phyloP scores from a whole-genome alignment of 2,888 invertebrate genomes.

The Philopedon plagiatum region DNA sequence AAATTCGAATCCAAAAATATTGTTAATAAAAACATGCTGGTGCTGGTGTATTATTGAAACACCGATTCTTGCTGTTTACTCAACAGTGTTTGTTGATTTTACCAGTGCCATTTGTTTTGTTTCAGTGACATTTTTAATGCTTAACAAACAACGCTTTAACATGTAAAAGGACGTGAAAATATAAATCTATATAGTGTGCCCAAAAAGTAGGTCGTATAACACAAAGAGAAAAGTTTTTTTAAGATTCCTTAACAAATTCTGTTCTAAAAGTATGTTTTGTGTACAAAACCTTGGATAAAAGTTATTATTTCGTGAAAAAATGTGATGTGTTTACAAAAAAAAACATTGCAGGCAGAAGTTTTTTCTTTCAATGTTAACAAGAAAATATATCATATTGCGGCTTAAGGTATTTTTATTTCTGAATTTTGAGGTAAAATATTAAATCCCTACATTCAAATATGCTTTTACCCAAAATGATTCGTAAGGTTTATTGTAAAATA shows the following conservation, averaged over 20 bases:
- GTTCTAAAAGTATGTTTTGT: too few species aligned
- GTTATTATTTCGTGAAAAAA: too few species aligned
- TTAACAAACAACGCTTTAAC: background rate
- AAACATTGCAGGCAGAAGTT: background rate
- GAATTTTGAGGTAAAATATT: background rate
- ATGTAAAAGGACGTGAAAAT: too few species aligned
- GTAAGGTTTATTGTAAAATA: background rate
- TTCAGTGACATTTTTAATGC: background rate
- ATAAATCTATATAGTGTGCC: too few species aligned
- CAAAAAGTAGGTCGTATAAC: too few species aligned
- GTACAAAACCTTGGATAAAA: too few species aligned
- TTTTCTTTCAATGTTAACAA: background rate
- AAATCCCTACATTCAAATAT: conserved; percentile 1
- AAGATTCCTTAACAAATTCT: too few species aligned
- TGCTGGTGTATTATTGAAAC: background rate
- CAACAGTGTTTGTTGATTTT: background rate
- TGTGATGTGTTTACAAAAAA: too few species aligned
- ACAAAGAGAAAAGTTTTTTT: too few species aligned
- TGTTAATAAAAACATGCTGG: background rate
- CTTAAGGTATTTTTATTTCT: background rate
- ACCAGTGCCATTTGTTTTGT: background rate
- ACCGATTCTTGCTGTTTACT: background rate
- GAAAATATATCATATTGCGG: background rate
- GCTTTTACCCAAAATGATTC: background rate
- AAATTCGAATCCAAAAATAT: background rate